Percentiles rank a stretch among this genome's conserved stretches.
These are phyloP conservation scores for Adrianichthys oophorus DNA, from an alignment of 2,797 vertebrate genomes.

Conservation along the genomic window DNA sequence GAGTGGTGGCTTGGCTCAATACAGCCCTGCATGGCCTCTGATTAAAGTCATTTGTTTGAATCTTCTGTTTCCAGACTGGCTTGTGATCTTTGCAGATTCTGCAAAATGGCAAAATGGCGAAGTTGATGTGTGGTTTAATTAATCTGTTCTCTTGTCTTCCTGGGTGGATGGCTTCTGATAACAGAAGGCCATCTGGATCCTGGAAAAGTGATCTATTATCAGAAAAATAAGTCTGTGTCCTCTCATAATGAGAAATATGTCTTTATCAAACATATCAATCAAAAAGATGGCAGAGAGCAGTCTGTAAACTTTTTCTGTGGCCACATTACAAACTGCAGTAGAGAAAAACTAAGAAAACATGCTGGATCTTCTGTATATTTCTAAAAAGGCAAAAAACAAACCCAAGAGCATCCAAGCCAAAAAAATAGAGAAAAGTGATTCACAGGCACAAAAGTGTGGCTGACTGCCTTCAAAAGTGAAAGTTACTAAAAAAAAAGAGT, in stretches of 20 bases:
- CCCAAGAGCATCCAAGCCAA: too few species aligned
- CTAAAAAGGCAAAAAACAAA: too few species aligned
- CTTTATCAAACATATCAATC: too few species aligned
- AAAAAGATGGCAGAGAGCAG: too few species aligned
- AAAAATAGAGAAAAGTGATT: too few species aligned
- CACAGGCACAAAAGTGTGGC: too few species aligned
- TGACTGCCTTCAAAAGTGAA: too few species aligned
- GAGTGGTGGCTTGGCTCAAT: conserved; percentile 51
- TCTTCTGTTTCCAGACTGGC: conserved; percentile 69
- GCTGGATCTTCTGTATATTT: too few species aligned
- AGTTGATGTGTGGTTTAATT: conserved; percentile 52
- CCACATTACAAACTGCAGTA: too few species aligned
- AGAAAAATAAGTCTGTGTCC: not conserved
- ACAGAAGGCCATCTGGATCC: conserved; percentile 14
- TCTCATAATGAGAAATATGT: not conserved
- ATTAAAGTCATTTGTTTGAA: conserved; percentile 84
- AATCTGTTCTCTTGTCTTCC: conserved; percentile 21
- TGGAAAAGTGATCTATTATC: conserved; percentile 9
- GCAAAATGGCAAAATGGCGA: conserved; percentile 46
- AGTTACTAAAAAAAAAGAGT: too few species aligned
- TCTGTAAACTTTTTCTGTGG: too few species aligned
- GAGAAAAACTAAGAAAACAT: too few species aligned
- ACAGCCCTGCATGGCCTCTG: conserved; percentile 66
- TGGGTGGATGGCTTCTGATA: conserved; percentile 18
- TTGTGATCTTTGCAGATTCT: conserved; percentile 55